Evolutionary conservation across 2,888 invertebrate species (phyloP), one percentile per base, ranked within the genome.

Genomic region (Cerceris ruficornis): DNA sequence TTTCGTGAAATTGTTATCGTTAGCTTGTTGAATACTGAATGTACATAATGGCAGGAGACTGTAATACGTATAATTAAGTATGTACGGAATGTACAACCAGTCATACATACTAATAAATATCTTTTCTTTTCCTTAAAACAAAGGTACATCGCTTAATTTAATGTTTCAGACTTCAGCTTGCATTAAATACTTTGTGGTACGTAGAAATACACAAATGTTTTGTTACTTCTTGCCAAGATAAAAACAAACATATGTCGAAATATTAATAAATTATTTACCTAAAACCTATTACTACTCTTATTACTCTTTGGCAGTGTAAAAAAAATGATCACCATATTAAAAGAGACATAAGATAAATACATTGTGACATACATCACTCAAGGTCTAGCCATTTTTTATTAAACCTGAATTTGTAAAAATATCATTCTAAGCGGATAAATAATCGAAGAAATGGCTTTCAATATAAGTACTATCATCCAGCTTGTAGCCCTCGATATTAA

Each of bases 271-370:
- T 72, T 64, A 71, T 49, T 43, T 42, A 46, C 49, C 15, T 57
- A 62, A 57, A 41, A 41, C 9, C 28, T 67, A 57, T 17, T 41
- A 59, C 55, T 9, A 55, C 59, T 65, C 52, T n/a, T n/a, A n/a
- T n/a, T 79, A 78, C 42, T 80, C 79, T 79, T 79, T 75, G 80
- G 75, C 50, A 75, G 57, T 61, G 8, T 71, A 55, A 50, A 65
- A 69, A 58, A 28, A 61, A 78, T 77, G 71, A 69, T 67, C 67
- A 67, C 28, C 46, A 58, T 49, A 42, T 6, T 13, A 14, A 60
- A 11, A 43, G 14, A 46, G n/a, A 14, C n/a, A 64, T 50, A 55
- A 11, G 17, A 55, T 55, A 55, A 55, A 28, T 28, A 28, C 28
- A 28, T 28, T 55, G 7, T 17, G 17, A 50, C 1, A 50, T 6